Evolutionary conservation across 2,888 invertebrate species (phyloP), one percentile per base, ranked within the genome.

Genomic region (Leptopilina drosophilae): DNA sequence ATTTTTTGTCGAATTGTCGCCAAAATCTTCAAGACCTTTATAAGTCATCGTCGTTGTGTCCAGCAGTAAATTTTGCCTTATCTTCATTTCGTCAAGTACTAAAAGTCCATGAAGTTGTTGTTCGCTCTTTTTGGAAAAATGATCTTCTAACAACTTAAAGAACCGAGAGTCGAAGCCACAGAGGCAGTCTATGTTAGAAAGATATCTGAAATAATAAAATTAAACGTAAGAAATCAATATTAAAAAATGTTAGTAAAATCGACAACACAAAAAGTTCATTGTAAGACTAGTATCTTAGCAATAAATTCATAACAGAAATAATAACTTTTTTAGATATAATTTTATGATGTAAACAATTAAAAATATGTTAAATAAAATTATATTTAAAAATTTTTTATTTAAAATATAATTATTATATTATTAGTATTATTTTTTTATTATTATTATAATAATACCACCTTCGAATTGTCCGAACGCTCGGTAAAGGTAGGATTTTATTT

Each of bases 1-100:
- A 11, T 42, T 26, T 46, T 65, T 64, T 64, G 76, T 20, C 12
- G 20, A 20, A 62, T 80, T 20, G 42, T 76, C 78, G 12, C 82
- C 82, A 64, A 84, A 84, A 79, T 85, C 82, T 42, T 75, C 56
- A 12, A 84, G 67, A 14, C 85, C 84, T 49, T 53, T 78, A 12
- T 79, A 80, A 4, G 80, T 81, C 65, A 85, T 49, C 7, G 66
- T 82, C 62, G 78, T 78, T 62, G 80, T 67, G 59, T 80, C 67
- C 5, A 85, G 78, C 42, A 40, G 46, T 7, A 83, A 42, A 62
- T 67, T 78, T 62, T 81, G 78, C 42, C 81, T 76, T 5, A 81
- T 78, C 33, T 76, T 8, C 42, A 85, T 85, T 62, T 84, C 83
- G 69, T 83, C 84, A 14, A 84, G 64, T n/a, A 84, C 20, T 15